Evolutionary conservation across 2,888 invertebrate genomes (phyloP), one percentile per base, ranked within the genome.

Genomic region (Idaea straminata): DNA sequence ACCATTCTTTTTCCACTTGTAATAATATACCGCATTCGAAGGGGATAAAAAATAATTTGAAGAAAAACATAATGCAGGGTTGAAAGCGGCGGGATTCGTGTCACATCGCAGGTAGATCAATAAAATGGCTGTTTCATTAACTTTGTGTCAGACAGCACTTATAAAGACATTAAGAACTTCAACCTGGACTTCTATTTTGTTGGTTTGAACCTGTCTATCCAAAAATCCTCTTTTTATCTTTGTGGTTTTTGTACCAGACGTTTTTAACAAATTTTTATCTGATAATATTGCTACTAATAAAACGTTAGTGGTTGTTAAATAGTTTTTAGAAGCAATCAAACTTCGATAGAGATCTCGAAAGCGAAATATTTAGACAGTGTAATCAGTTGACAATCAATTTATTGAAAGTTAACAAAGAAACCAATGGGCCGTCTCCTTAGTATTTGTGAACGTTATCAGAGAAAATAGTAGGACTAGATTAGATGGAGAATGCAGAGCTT

Each of bases 61-160:
- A 85, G 83, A 89, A 90, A 91, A 92, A 89, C 87, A 83, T 89
- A 91, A 90, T 91, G 80, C 80, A 83, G 86, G 89, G 89, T 88
- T 89, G 86, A 85, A 77, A 82, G 83, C 81, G 79, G 74, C 79
- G 73, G 81, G 83, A 82, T 87, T 87, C 86, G 86, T 89, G 89
- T 90, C 89, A 88, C 84, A 82, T 83, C 79, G 83, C 92, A 92
- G 92, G 92, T 92, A 92, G 91, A 91, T 88, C 90, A 89, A 91
- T 92, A 92, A 91, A 90, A 82, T 81, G 81, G 80, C 80, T 82
- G 83, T 92, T 92, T 92, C 91, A 92, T 92, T 91, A 91, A 81
- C 83, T 84, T 83, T 83, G 82, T 84, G 87, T 85, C 83, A 82
- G 86, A 84, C 83, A 85, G 87, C 92, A 92, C 91, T 92, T 92